A percentile compares a stretch with the other conserved stretches of the same genome.
Evolutionary conservation across 2,888 invertebrate species (phyloP).

Genomic region (Parnassius smintheus): DNA sequence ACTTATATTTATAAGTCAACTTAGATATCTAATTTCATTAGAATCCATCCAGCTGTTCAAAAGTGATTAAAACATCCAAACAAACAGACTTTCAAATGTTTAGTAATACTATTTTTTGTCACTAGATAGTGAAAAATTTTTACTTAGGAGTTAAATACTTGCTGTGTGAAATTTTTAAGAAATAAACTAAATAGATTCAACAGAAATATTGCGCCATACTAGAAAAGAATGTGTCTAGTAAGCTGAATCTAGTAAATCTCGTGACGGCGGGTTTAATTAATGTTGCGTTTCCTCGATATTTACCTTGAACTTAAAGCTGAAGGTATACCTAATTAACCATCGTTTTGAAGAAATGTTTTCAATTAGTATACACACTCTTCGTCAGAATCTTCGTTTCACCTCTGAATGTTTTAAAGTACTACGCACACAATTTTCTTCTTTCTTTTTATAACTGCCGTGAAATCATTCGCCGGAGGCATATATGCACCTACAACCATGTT

Average conservation of each 20-base stretch:
- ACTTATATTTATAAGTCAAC: too few relatives aligned
- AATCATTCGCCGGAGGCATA: neutral
- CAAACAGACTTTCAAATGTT: too few relatives aligned
- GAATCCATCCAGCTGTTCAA: too few relatives aligned
- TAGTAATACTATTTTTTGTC: too few relatives aligned
- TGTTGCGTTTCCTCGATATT: slow-evolving; percentile 1
- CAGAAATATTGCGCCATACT: neutral
- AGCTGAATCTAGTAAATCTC: neutral
- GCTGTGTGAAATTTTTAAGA: too few relatives aligned
- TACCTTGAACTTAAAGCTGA: neutral
- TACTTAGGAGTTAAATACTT: too few relatives aligned
- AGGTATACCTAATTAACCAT: neutral
- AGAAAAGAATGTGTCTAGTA: neutral
- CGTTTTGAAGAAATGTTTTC: neutral
- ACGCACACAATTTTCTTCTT: neutral
- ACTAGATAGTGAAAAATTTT: too few relatives aligned
- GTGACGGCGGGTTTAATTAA: slow-evolving; percentile 2
- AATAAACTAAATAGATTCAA: too few relatives aligned
- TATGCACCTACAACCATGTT: too few relatives aligned
- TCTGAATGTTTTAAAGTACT: neutral
- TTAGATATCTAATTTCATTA: too few relatives aligned
- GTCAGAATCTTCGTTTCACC: neutral
- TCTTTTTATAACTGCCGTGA: neutral
- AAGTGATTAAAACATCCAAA: too few relatives aligned
- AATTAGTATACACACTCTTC: neutral